These are phyloP conservation scores for Papilio helenus DNA, from an alignment of 1,140 invertebrate species.

Conservation along the genomic window DNA sequence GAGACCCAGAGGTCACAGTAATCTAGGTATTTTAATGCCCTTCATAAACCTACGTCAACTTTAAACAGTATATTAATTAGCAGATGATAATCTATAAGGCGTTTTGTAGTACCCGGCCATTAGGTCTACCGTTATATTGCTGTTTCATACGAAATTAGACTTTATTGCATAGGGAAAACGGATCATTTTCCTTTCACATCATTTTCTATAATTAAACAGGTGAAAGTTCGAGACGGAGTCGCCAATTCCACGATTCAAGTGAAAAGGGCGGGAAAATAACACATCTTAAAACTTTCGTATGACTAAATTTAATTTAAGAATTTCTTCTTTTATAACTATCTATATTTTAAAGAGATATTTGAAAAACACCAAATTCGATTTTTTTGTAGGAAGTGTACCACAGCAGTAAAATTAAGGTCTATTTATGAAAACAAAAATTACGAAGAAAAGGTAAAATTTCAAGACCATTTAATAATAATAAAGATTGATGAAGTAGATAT, in stretches of 20 bases:
- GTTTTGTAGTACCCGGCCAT: constrained; percentile 29
- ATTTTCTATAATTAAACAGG: constrained; percentile 26
- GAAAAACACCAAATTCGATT: no score
- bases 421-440: no score
- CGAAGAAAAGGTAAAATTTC: no score
- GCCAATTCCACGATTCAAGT: constrained; percentile 14
- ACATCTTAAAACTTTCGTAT: not conserved
- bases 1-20: not conserved
- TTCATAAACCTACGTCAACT: constrained; percentile 18
- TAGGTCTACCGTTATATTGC: constrained; percentile 28
- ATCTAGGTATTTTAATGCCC: constrained; percentile 13
- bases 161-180: not conserved
- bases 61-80: constrained; percentile 53
- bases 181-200: constrained; percentile 5
- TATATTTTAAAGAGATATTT: not conserved
- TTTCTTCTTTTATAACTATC: not conserved
- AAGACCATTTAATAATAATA: no score
- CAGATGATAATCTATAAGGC: constrained; percentile 51
- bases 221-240: constrained; percentile 29
- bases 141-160: not conserved
- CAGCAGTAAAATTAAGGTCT: no score
- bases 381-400: no score
- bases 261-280: constrained; percentile 17
- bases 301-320: not conserved
- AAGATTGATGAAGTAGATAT: no score